Percentiles rank a stretch among this genome's conserved stretches.
These are phyloP conservation scores for Leucoraja ocellata DNA, from an alignment of 2,797 vertebrate genomes.

Conservation along the genomic window DNA sequence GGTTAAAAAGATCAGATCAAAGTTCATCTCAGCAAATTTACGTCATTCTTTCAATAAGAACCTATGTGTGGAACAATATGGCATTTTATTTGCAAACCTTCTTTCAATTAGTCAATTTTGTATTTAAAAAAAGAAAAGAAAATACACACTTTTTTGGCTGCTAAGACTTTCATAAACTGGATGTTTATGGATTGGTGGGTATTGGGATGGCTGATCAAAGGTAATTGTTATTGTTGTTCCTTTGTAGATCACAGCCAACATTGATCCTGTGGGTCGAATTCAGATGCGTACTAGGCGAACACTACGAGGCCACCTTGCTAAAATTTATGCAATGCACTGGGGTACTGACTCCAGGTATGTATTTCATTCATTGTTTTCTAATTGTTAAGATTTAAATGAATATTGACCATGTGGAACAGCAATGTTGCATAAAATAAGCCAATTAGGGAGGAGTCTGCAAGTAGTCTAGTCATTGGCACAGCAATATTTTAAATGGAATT, in stretches of 20 bases:
- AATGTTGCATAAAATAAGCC: not conserved
- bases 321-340: conserved; percentile 99
- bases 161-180: not conserved
- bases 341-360: conserved; percentile 93
- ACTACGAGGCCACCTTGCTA: conserved; percentile 94
- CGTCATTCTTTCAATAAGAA: not conserved
- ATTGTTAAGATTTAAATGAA: rapidly evolving
- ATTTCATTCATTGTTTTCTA: no score
- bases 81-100: not conserved
- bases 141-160: not conserved
- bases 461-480: not conserved
- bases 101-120: not conserved
- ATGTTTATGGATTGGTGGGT: not conserved
- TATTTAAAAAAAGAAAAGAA: not conserved
- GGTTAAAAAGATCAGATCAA: no score
- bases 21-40: not conserved
- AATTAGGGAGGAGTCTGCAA: not conserved
- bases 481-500: conserved; percentile 4
- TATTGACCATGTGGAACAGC: not conserved
- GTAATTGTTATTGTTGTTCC: conserved; percentile 4
- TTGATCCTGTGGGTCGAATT: conserved; percentile 96
- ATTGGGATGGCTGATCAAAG: not conserved
- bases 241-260: conserved; percentile 90
- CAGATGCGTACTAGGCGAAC: conserved; percentile 98
- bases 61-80: not conserved